Base-by-base conservation (phyloP, 1,140 invertebrate species). In the Chironomus tepperi region DNA sequence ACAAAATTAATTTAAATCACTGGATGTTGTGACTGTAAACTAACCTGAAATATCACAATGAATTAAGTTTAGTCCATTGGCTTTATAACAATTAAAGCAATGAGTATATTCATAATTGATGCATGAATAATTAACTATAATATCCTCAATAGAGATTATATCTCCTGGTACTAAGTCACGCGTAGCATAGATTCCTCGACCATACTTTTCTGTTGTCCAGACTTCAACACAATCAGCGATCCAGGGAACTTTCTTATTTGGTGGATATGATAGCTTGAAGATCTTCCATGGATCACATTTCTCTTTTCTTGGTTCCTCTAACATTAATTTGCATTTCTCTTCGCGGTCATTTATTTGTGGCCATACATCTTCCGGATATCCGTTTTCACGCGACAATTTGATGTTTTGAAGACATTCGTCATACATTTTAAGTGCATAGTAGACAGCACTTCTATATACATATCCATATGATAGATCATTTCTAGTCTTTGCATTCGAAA, bases 11-110 rank as follows among this genome's bases (percentile, higher is more conserved):
- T n/a, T n/a, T n/a, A n/a, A n/a, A n/a, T n/a, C n/a, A n/a, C n/a
- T n/a, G n/a, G n/a, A n/a, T 43, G 6, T 43, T 80, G 96, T 94
- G 80, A 88, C 91, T 12, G n/a, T 10, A 12, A 79, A 80, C 42
- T 83, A 77, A 76, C 82, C 84, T 81, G 94, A 97, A 74, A 86
- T 79, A 64, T 86, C 80, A 75, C 90, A 93, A 74, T 90, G 90
- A 75, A 89, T 83, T 43, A 91, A 82, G 78, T 89, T 88, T n/a
- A 83, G 74, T 75, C 86, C 85, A 79, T 85, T 86, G 78, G 87
- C 84, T n/a, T n/a, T n/a, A n/a, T n/a, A n/a, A 80, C 96, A 98
- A 76, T 92, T 86, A 79, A 89, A 88, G 81, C 95, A 98, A 78
- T 91, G 88, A 43, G 86, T 88, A 47, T 86, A 84, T 10, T 10